Base-by-base conservation (phyloP, 2,797 vertebrate genomes). In the Poecilia picta region DNA sequence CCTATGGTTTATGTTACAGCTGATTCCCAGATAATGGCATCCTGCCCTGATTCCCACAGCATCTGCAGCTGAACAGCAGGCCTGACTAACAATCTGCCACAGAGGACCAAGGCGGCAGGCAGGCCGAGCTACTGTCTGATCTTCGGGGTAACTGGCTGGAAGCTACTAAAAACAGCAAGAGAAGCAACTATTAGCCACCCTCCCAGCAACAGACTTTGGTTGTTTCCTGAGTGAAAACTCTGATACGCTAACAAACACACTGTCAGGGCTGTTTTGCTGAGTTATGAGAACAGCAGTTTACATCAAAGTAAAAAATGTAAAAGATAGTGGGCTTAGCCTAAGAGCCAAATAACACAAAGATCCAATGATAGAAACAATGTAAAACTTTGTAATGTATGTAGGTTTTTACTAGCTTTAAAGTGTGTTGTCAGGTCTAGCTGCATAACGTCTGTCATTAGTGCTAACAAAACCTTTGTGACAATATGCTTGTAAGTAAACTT, bases 41-140 rank as follows among this genome's bases (percentile, higher is more conserved):
- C 0, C 39, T 43, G 78, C 55, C 71, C 73, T 85, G 84, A 91
- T 89, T 85, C 72, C 75, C 80, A 46, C 80, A 81, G 83, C 89
- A 93, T 90, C 91, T 92, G 91, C 46, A 89, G 87, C 82, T 73
- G 86, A 89, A 91, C 91, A 92, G 88, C 87, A 90, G 87, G 84
- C 81, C 73, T 74, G 86, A 86, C 87, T 93, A 89, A 90, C 85
- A 89, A 87, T 93, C 79, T 46, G 80, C 87, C 89, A 85, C 85
- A 73, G 85, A 86, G 88, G 88, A 90, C 47, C 81, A 86, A 85
- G 66, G 88, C 76, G 81, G 86, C 74, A 89, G 85, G 87, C 84
- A 81, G 84, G 66, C 84, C 33, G 87, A 89, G 89, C 77, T 75
- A 41, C 87, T 90, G 91, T 94, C 91, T 93, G 91, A 95, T 95